phyloP scores from a whole-genome alignment of 1,140 invertebrate genomes.

The Araneus ventricosus region DNA sequence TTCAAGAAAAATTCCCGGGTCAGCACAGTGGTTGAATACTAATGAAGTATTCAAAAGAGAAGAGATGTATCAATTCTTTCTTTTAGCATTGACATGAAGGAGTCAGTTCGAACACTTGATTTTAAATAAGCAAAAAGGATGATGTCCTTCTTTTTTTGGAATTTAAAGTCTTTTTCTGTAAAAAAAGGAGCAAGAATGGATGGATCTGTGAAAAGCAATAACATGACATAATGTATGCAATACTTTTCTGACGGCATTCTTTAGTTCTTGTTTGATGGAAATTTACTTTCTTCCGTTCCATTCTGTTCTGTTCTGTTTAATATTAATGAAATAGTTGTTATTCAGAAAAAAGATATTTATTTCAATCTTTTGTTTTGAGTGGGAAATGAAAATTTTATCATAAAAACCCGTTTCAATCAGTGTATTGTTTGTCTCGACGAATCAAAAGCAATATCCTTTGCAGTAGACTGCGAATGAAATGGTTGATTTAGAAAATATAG shows the following conservation, averaged over 20 bases:
- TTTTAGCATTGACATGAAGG: neutral
- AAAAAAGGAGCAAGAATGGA: neutral
- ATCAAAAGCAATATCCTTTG: neutral
- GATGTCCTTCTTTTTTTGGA: neutral
- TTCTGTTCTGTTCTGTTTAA: neutral
- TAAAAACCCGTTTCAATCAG: neutral
- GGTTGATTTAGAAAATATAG: neutral
- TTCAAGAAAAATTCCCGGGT: neutral
- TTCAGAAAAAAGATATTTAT: neutral
- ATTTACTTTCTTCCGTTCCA: neutral
- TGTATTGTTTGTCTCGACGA: neutral
- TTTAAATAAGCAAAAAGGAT: slow-evolving; percentile 10
- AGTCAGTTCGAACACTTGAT: slow-evolving; percentile 18
- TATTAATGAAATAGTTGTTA: neutral
- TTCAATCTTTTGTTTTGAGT: neutral
- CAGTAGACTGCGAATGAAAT: no score
- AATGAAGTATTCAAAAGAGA: slow-evolving; percentile 41
- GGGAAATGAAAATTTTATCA: neutral
- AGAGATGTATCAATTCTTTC: slow-evolving; percentile 2
- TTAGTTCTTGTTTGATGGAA: neutral
- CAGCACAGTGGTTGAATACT: slow-evolving; percentile 21
- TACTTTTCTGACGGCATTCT: neutral
- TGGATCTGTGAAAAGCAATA: neutral
- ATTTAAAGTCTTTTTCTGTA: neutral
- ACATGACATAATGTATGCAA: neutral